phyloP scores from a whole-genome alignment of 2,797 vertebrate genomes.

The Artibeus lituratus region DNA sequence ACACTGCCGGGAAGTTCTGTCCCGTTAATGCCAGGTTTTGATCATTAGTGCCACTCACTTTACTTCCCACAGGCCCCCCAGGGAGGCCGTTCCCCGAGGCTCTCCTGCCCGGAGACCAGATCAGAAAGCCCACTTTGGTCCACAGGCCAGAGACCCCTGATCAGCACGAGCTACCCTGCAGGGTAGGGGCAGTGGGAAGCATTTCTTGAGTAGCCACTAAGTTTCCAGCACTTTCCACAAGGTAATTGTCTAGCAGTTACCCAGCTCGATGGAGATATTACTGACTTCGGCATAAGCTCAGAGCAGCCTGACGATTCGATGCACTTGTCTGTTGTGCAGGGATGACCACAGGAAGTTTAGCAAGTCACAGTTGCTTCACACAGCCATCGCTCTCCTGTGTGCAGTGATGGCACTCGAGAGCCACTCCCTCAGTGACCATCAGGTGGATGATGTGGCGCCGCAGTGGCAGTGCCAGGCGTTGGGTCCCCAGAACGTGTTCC shows the following conservation, averaged over 20 bases:
- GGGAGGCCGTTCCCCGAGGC: neutral
- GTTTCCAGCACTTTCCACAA: neutral
- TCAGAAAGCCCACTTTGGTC: neutral
- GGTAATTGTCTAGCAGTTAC: neutral
- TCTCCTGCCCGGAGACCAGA: neutral
- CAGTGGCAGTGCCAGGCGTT: neutral
- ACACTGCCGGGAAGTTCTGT: neutral
- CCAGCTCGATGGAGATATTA: neutral
- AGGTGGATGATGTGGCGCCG: neutral
- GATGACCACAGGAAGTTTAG: neutral
- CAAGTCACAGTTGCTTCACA: neutral
- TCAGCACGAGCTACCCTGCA: neutral
- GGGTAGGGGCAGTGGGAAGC: neutral
- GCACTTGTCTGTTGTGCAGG: neutral
- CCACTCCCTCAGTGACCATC: neutral
- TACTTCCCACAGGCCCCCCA: neutral
- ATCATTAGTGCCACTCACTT: neutral
- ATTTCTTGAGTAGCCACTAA: neutral
- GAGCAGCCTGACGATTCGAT: neutral
- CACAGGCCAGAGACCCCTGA: neutral
- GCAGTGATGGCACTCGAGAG: neutral
- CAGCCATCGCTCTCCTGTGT: neutral
- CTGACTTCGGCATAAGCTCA: neutral
- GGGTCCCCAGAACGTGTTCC: neutral
- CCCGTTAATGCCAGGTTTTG: neutral